Base-by-base conservation (phyloP, 2,113 vertebrate genomes). In the Gopherus evgoodei region DNA sequence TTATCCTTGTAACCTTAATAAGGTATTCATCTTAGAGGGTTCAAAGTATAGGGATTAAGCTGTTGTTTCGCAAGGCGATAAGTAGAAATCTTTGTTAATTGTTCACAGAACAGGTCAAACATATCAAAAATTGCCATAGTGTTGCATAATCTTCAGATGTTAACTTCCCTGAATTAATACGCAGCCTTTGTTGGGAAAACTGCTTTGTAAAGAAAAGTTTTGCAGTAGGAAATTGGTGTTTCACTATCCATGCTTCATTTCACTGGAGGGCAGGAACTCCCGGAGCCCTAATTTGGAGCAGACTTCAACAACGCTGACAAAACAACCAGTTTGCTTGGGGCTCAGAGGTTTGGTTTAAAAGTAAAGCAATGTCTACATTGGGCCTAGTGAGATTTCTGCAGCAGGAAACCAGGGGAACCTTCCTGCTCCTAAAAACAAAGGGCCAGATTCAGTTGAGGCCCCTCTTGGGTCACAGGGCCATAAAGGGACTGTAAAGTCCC, bases 1-100 rank as follows among this genome's bases (percentile, higher is more conserved):
- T 90, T 86, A 52, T 83, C 82, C 84, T 50, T 89, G 69, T 87
- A 94, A 57, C 83, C 1, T 0, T 47, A 91, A 81, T 27, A 59
- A 91, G 93, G 91, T 50, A 72, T 89, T 94, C 22, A 42, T 89
- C 94, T 93, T 87, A 85, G 6, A 78, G 90, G 38, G 53, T 57
- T 91, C 94, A 84, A 80, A 57, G 38, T 81, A 84, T 92, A 38
- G 87, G 85, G 87, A 85, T 89, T 84, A 87, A 94, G 24, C 3
- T 90, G 62, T 53, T 87, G 11, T 93, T 92, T 81, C 86, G 87
- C 27, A 42, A 69, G 57, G 75, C 24, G 76, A 54, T 83, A 95
- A 89, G 69, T 87, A 90, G 49, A 86, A 94, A 82, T 80, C 72
- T 50, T 11, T 11, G 24, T 38, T 93, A 0, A 0, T 16, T 50